These are phyloP conservation scores for Rhinogobius similis DNA, from an alignment of 2,113 vertebrate species.

Conservation along the genomic window DNA sequence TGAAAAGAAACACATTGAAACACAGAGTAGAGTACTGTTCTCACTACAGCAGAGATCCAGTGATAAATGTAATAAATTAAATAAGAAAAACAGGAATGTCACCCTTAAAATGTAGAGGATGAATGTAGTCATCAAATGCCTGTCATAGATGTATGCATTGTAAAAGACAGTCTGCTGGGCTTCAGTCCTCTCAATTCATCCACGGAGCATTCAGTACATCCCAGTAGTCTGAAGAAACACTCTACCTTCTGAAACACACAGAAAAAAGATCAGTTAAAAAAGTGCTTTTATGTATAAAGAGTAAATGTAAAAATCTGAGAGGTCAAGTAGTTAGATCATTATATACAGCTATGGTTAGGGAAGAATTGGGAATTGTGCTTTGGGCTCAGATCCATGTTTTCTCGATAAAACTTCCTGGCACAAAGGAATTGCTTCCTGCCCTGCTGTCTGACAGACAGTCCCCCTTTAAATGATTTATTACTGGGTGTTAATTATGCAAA, in stretches of 20 bases:
- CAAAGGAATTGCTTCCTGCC: constrained; percentile 77
- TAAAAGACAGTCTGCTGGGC: constrained; percentile 41
- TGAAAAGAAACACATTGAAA: constrained; percentile 69
- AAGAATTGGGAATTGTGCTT: constrained; percentile 41
- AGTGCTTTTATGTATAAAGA: constrained; percentile 19
- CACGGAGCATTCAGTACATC: constrained; percentile 85
- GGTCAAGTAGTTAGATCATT: constrained; percentile 39
- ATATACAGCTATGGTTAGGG: constrained; percentile 46
- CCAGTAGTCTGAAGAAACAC: constrained; percentile 94
- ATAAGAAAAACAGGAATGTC: constrained; percentile 51
- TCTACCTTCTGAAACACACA: constrained; percentile 90
- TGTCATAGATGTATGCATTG: constrained; percentile 38
- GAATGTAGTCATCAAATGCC: constrained; percentile 44
- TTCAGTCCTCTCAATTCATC: constrained; percentile 21
- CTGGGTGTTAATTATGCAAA: constrained; percentile 99
- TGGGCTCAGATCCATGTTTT: constrained; percentile 53
- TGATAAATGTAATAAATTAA: constrained; percentile 75
- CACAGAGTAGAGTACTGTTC: constrained; percentile 55
- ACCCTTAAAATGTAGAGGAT: constrained; percentile 38
- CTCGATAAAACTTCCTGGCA: constrained; percentile 72
- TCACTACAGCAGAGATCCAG: constrained; percentile 44
- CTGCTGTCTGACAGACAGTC: constrained; percentile 97
- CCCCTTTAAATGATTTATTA: constrained; percentile 99
- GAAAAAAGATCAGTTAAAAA: constrained; percentile 24
- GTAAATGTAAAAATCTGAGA: background rate